These are phyloP conservation scores for Gymnopithys bicolor DNA, from an alignment of 2,797 vertebrate species.

Conservation along the genomic window DNA sequence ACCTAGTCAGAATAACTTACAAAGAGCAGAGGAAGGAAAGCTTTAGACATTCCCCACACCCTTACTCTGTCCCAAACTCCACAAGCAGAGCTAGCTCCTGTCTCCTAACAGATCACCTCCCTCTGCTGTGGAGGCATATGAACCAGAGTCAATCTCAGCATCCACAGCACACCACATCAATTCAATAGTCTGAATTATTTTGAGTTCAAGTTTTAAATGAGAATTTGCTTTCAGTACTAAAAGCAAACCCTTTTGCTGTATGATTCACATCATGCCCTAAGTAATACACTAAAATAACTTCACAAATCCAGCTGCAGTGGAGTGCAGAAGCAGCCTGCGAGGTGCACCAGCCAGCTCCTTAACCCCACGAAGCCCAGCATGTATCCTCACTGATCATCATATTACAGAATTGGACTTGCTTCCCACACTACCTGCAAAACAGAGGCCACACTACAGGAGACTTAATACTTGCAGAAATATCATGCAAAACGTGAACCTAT, in stretches of 20 bases:
- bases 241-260: not conserved
- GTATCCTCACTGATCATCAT: rapidly evolving
- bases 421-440: not conserved
- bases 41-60: not conserved
- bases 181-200: not conserved
- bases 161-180: not conserved
- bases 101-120: not conserved
- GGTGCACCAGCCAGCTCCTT: not conserved
- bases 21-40: not conserved
- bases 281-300: not conserved
- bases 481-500: not conserved
- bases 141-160: not conserved
- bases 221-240: conserved; percentile 1
- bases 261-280: not conserved
- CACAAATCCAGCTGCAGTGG: not conserved
- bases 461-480: not conserved
- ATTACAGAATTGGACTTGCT: not conserved
- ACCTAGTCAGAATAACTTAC: not conserved
- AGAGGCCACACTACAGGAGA: not conserved
- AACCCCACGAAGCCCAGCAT: not conserved
- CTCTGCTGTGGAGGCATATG: not conserved
- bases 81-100: not conserved
- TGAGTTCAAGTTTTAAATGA: not conserved
- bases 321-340: not conserved
- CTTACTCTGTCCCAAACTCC: rapidly evolving